Conservation (phyloP, 2,113 vertebrate species). For the Serilophus lunatus region DNA sequence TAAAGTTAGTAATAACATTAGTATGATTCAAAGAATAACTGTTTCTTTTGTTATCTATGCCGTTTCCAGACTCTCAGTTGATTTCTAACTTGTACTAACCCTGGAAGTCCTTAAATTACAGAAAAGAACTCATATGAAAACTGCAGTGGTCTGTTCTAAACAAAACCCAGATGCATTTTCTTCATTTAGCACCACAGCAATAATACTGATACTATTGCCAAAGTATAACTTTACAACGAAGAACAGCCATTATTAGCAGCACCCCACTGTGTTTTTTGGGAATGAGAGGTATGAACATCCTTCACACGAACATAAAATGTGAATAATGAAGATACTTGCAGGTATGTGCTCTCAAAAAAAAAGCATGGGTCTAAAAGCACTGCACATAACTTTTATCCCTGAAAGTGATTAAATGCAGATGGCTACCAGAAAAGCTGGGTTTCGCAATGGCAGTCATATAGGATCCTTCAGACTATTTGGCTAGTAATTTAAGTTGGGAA, state of each 20-base stretch:
- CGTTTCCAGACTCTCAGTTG: not conserved
- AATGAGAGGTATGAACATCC: not conserved
- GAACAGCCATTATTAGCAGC: not conserved
- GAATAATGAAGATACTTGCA: not conserved
- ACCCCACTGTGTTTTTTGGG: not conserved
- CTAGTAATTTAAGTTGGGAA: constrained; percentile 52
- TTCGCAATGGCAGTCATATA: not conserved
- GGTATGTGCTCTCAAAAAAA: not conserved
- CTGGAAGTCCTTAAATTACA: not conserved
- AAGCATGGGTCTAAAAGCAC: not conserved
- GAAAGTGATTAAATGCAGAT: constrained; percentile 52
- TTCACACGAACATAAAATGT: not conserved
- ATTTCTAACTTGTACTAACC: not conserved
- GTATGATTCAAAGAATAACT: not conserved
- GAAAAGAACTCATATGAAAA: not conserved
- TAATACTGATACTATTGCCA: not conserved
- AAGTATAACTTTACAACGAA: not conserved
- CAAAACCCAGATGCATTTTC: not conserved
- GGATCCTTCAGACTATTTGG: constrained; percentile 30
- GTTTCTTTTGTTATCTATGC: not conserved
- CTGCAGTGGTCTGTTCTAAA: not conserved
- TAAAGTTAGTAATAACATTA: not conserved
- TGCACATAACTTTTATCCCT: not conserved
- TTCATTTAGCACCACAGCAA: not conserved
- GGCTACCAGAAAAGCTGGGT: not conserved